These are phyloP conservation scores for Pygathrix nemaeus DNA, from an alignment of 2,113 vertebrate species.

Conservation along the genomic window DNA sequence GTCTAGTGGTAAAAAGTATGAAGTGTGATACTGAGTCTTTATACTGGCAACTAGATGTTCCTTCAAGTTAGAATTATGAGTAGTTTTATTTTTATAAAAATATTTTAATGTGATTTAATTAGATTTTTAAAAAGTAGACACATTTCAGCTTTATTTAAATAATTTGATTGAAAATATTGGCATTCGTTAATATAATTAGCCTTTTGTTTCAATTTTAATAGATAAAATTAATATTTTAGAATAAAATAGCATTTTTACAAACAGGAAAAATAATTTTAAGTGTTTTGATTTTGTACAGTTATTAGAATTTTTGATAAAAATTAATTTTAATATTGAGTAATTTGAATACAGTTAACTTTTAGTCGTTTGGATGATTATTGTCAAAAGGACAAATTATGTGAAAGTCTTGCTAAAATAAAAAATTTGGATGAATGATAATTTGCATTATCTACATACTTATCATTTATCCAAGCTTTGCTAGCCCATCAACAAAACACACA, in stretches of 20 bases:
- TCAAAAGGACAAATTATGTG: constrained; percentile 34
- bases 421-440: background rate
- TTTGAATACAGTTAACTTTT: constrained; percentile 51
- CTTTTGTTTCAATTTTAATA: constrained; percentile 24
- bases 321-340: background rate
- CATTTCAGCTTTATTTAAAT: constrained; percentile 39
- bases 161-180: constrained; percentile 24
- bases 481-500: background rate
- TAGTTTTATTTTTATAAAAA: constrained; percentile 44
- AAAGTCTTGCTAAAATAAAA: constrained; percentile 46
- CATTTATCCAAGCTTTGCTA: background rate
- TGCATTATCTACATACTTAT: background rate
- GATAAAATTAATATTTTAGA: constrained; percentile 38
- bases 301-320: constrained; percentile 24
- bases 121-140: constrained; percentile 10
- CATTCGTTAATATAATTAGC: background rate
- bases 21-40: background rate
- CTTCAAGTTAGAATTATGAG: constrained; percentile 2
- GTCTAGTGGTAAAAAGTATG: background rate
- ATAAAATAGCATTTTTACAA: constrained; percentile 13
- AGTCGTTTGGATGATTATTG: constrained; percentile 21
- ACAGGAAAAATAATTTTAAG: constrained; percentile 1
- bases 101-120: constrained; percentile 16
- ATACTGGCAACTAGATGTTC: background rate
- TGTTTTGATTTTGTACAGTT: constrained; percentile 40